Percentiles rank a stretch among this genome's conserved stretches.
Conservation (phyloP, 2,888 invertebrate genomes). For the Brachypalpus laphriformis region DNA sequence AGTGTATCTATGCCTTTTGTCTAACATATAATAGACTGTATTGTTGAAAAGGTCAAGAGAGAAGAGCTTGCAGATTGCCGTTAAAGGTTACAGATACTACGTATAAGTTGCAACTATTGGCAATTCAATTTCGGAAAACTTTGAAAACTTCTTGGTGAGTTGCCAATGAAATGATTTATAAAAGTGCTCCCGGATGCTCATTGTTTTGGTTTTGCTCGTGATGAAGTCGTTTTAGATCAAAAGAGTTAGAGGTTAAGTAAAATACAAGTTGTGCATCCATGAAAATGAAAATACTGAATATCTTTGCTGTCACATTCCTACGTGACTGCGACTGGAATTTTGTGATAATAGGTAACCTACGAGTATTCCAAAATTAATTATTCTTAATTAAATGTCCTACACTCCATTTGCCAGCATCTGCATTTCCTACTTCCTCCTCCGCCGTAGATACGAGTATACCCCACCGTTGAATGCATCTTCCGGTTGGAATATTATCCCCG, state of each 20-base stretch:
- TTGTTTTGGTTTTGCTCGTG: not conserved
- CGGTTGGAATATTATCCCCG: not conserved
- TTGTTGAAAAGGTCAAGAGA: slow-evolving; percentile 15
- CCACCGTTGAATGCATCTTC: not conserved
- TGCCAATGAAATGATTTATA: not conserved
- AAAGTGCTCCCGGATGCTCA: not conserved
- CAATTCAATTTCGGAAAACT: too few relatives aligned
- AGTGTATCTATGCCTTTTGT: not conserved
- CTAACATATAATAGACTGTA: not conserved
- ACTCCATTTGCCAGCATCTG: slow-evolving; percentile 34
- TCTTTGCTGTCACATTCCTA: too few relatives aligned
- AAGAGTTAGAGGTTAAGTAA: too few relatives aligned
- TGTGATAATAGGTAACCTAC: not conserved
- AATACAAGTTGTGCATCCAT: too few relatives aligned
- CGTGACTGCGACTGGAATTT: not conserved
- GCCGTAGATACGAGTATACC: too few relatives aligned
- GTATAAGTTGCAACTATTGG: not conserved
- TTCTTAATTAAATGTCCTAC: slow-evolving; percentile 35
- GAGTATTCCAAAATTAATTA: slow-evolving; percentile 20
- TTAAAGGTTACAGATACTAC: not conserved
- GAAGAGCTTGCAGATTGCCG: not conserved
- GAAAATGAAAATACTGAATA: too few relatives aligned
- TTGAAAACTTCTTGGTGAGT: not conserved
- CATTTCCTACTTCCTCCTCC: slow-evolving; percentile 6
- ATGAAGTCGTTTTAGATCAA: not conserved